Evolutionary conservation across 2,113 vertebrate species (phyloP).

Genomic region (Pseudolaguvia tuberculata): DNA sequence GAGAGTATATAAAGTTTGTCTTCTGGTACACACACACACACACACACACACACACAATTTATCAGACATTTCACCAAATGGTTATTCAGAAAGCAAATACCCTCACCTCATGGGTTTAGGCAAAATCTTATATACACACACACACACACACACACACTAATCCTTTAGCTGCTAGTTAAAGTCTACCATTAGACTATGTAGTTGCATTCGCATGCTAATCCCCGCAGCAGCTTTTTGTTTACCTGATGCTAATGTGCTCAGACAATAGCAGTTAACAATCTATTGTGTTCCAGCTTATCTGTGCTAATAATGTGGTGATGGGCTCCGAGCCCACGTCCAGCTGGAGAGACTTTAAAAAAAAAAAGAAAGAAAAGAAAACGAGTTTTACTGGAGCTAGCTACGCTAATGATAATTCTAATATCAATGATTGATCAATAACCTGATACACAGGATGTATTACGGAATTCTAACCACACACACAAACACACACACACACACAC

Average conservation of each 20-base stretch:
- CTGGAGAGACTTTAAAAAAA: conserved; percentile 5
- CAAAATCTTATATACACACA: conserved; percentile 6
- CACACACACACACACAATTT: conserved; percentile 12
- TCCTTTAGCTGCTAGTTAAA: conserved; percentile 36
- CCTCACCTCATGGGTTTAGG: conserved; percentile 29
- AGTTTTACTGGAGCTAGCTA: not conserved
- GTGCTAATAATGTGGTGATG: conserved; percentile 18
- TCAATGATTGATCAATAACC: too few relatives aligned
- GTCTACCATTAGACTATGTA: conserved; percentile 22
- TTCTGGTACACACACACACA: not conserved
- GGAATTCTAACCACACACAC: too few relatives aligned
- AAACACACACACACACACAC: not conserved
- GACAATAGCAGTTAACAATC: conserved; percentile 44
- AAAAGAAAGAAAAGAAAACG: not conserved
- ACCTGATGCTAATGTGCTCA: conserved; percentile 43
- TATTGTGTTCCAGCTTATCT: conserved; percentile 48
- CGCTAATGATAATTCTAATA: too few relatives aligned
- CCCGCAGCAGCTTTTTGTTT: conserved; percentile 30
- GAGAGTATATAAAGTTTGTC: too few relatives aligned
- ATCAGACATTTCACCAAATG: conserved; percentile 26
- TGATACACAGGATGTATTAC: too few relatives aligned
- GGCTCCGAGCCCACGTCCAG: not conserved
- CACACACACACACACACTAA: conserved; percentile 19
- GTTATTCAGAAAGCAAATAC: conserved; percentile 31
- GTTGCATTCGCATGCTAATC: conserved; percentile 35